Evolutionary conservation across 2,888 invertebrate genomes (phyloP).

Genomic region (Eueremaeus valkanovi): DNA sequence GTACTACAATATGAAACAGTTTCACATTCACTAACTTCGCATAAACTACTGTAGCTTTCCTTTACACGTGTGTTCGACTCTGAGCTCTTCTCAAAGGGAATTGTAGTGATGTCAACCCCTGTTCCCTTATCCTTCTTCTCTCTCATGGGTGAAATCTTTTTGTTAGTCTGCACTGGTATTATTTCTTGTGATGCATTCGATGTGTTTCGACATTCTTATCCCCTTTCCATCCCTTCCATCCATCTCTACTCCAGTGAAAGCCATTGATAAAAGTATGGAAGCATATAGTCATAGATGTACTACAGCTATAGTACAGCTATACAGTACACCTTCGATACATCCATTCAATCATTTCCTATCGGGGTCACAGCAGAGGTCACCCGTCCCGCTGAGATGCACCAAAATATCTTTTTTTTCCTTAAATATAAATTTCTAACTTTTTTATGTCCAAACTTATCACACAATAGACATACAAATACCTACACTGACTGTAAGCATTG

Average conservation of each 20-base stretch:
- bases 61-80: constrained; percentile 25
- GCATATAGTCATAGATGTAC: constrained; percentile 29
- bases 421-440: constrained; percentile 34
- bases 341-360: constrained; percentile 35
- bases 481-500: neutral
- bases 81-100: neutral
- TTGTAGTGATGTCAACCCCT: constrained; percentile 1
- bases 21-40: constrained; percentile 8
- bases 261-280: constrained; percentile 21
- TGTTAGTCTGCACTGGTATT: neutral
- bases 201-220: constrained; percentile 29
- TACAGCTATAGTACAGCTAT: neutral
- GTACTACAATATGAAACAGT: neutral
- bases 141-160: constrained; percentile 34
- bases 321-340: constrained; percentile 25
- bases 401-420: constrained; percentile 22
- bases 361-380: constrained; percentile 34
- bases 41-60: constrained; percentile 14
- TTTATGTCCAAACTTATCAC: constrained; percentile 16
- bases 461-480: constrained; percentile 16
- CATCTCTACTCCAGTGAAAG: constrained; percentile 11
- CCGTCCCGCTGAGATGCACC: constrained; percentile 24
- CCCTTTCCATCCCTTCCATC: constrained; percentile 30
- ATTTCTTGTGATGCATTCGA: constrained; percentile 14
- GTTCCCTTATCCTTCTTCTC: constrained; percentile 31